Evolutionary conservation across 2,113 vertebrate species (phyloP).

Genomic region (Bettongia penicillata): DNA sequence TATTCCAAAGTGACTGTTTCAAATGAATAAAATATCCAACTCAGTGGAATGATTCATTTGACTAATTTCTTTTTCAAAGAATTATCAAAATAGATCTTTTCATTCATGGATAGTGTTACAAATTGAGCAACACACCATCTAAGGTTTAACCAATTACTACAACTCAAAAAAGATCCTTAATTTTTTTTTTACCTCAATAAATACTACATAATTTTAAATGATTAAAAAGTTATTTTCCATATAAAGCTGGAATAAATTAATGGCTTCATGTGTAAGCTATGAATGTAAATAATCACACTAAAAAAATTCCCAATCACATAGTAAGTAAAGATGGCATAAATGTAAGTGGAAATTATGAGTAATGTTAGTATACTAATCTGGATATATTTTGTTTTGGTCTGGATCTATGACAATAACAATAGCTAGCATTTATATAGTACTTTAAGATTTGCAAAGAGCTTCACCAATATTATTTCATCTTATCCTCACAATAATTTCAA

Average conservation of each 20-base stretch:
- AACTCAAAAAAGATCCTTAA: neutral
- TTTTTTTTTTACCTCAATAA: neutral
- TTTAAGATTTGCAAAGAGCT: neutral
- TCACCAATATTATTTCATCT: neutral
- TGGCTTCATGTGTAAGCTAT: neutral
- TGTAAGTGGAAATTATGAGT: neutral
- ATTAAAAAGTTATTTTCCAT: neutral
- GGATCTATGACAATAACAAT: neutral
- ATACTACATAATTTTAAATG: neutral
- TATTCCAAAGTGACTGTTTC: slow-evolving; percentile 46
- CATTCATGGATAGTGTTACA: slow-evolving; percentile 38
- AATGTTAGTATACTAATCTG: neutral
- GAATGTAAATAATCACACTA: neutral
- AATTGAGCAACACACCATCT: neutral
- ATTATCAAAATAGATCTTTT: slow-evolving; percentile 15
- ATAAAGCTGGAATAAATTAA: neutral
- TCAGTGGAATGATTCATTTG: neutral
- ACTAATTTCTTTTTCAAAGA: slow-evolving; percentile 49
- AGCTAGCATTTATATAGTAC: neutral
- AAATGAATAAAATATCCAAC: slow-evolving; percentile 10
- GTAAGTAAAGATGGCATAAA: neutral
- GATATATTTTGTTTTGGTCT: neutral
- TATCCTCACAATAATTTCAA: neutral
- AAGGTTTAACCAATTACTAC: neutral
- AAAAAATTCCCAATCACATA: neutral